Evolutionary conservation across 2,113 vertebrate species (phyloP).

Genomic region (Dasyornis broadbenti): DNA sequence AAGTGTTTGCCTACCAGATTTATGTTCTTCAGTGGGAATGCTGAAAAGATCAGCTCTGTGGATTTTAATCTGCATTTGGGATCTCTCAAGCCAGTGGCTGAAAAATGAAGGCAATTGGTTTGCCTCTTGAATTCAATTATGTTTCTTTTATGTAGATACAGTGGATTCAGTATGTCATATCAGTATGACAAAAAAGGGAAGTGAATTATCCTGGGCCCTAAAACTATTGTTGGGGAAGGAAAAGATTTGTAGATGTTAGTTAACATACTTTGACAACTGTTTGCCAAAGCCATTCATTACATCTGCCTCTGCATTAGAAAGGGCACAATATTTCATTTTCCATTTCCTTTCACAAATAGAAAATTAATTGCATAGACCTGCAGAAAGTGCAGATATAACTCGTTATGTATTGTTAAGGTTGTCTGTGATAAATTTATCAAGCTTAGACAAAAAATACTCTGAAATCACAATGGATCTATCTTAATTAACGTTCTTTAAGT

Average conservation of each 20-base stretch:
- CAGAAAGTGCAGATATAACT: constrained; percentile 51
- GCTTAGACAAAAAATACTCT: constrained; percentile 59
- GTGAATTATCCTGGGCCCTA: constrained; percentile 4
- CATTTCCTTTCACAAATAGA: constrained; percentile 58
- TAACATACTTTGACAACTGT: constrained; percentile 45
- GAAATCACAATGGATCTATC: constrained; percentile 65
- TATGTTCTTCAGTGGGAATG: neutral
- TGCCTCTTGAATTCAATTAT: neutral
- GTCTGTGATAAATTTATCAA: constrained; percentile 65
- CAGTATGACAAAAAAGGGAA: neutral
- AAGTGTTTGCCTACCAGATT: neutral
- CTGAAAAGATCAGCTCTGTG: neutral
- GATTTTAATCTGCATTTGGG: neutral
- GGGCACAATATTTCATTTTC: constrained; percentile 66
- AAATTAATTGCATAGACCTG: constrained; percentile 59
- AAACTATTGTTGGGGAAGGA: constrained; percentile 21
- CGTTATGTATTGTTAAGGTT: constrained; percentile 63
- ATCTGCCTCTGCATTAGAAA: constrained; percentile 35
- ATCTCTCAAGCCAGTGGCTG: neutral
- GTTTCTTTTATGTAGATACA: neutral
- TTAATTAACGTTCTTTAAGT: constrained; percentile 56
- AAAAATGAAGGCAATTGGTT: neutral
- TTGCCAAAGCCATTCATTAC: constrained; percentile 52
- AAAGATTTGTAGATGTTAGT: constrained; percentile 43
- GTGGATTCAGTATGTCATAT: neutral